Conservation (phyloP, 2,113 vertebrate genomes). For the Ellobius talpinus region DNA sequence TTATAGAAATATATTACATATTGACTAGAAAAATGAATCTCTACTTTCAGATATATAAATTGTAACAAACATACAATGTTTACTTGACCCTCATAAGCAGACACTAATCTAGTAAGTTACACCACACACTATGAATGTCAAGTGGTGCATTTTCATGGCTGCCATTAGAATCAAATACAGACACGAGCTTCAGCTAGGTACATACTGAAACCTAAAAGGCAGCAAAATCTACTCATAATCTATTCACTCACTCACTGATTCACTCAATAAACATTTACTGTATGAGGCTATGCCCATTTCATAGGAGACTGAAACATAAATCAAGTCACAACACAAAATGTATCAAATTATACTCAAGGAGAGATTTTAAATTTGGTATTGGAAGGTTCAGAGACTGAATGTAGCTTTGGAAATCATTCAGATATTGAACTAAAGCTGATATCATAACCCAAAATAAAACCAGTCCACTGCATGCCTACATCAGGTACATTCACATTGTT, state of each 20-base stretch:
- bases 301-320: neutral
- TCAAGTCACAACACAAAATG: neutral
- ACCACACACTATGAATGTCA: too few species aligned
- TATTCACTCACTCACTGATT: too few species aligned
- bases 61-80: neutral
- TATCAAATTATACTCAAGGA: neutral
- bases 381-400: neutral
- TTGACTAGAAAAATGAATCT: neutral
- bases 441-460: neutral
- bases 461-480: neutral
- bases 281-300: neutral
- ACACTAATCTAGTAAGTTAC: neutral
- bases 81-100: neutral
- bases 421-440: neutral
- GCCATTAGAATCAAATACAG: neutral
- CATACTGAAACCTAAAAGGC: neutral
- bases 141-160: neutral
- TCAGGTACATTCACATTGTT: accelerated
- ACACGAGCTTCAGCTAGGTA: neutral
- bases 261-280: neutral
- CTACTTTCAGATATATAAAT: neutral
- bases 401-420: neutral
- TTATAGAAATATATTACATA: neutral
- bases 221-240: neutral
- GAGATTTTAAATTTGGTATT: neutral